Evolutionary conservation across 2,113 vertebrate species (phyloP).

Genomic region (Pterocles orientalis): DNA sequence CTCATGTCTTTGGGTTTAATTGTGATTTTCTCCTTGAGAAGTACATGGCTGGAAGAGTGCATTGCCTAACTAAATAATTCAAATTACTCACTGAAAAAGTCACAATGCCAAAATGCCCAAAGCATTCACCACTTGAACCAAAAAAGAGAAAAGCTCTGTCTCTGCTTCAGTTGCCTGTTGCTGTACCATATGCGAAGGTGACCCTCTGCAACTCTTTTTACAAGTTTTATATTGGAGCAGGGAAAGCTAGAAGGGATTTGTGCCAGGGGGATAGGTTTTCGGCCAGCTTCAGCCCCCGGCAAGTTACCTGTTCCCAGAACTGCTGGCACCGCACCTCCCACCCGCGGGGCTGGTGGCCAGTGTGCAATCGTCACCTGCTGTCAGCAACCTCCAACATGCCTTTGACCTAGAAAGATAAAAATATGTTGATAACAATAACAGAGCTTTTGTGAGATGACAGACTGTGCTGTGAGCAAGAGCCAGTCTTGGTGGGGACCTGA

Average conservation of each 20-base stretch:
- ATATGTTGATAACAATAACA: neutral
- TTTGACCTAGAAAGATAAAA: neutral
- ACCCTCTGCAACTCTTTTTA: neutral
- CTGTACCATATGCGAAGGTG: neutral
- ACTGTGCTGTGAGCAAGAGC: neutral
- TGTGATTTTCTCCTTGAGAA: neutral
- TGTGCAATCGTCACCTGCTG: neutral
- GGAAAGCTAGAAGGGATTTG: neutral
- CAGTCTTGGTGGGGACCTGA: neutral
- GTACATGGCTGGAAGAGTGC: fast-evolving
- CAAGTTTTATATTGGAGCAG: neutral
- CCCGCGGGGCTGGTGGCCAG: neutral
- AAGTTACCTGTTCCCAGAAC: conserved; percentile 7
- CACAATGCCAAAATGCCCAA: neutral
- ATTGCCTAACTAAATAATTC: neutral
- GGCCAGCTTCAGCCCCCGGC: neutral
- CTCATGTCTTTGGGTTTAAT: neutral
- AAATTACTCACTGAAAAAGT: neutral
- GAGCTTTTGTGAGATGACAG: neutral
- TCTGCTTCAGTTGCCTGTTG: neutral
- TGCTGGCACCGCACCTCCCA: neutral
- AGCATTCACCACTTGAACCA: neutral
- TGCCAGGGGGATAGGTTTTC: neutral
- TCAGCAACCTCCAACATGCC: neutral
- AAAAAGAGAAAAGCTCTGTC: neutral